phyloP scores from a whole-genome alignment of 2,113 vertebrate genomes.

The Haemorhous mexicanus region DNA sequence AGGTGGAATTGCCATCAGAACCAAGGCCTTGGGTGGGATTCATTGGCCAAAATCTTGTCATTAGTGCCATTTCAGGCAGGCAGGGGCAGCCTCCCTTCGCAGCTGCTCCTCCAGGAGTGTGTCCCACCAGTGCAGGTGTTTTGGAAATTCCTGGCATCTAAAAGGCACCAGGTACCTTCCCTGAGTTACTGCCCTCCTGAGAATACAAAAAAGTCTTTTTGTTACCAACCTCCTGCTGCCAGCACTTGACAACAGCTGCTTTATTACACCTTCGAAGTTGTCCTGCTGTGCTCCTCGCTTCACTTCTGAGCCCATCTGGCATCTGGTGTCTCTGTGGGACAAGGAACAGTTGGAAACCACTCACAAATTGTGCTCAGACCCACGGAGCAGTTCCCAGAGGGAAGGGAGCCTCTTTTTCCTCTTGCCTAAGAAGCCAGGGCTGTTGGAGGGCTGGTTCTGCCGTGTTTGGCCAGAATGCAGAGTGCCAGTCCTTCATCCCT shows the following conservation, averaged over 20 bases:
- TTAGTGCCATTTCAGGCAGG: neutral
- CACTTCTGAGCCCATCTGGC: conserved; percentile 11
- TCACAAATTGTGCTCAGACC: neutral
- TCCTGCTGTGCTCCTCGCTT: conserved; percentile 2
- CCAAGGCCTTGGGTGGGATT: neutral
- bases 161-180: neutral
- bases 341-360: neutral
- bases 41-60: rapidly evolving
- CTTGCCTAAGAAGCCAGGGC: neutral
- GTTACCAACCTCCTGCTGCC: neutral
- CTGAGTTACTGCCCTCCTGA: neutral
- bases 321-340: neutral
- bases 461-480: neutral
- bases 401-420: neutral
- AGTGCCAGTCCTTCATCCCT: rapidly evolving
- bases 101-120: neutral
- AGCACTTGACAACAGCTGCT: neutral
- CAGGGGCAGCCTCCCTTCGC: neutral
- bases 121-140: neutral
- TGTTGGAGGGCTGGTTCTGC: neutral
- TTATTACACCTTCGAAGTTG: neutral
- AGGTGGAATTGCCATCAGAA: neutral
- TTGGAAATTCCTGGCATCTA: neutral
- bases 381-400: neutral
- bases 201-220: neutral